Conservation (phyloP, 2,888 invertebrate species). For the Oasisia sp. region DNA sequence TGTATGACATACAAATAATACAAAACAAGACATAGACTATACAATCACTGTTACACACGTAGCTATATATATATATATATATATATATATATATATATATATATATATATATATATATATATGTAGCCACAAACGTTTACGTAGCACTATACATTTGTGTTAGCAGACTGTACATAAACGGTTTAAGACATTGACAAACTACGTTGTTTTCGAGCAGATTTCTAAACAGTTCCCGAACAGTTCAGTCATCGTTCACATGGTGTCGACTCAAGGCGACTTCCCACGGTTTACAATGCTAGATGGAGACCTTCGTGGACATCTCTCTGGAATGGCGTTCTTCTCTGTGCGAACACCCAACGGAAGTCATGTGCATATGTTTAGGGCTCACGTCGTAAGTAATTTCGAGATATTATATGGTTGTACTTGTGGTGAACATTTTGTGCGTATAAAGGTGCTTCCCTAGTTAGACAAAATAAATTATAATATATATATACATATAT, state of each 20-base stretch:
- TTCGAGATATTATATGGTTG: neutral
- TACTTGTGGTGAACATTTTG: neutral
- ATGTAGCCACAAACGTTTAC: no score
- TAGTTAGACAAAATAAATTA: neutral
- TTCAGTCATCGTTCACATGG: neutral
- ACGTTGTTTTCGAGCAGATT: neutral
- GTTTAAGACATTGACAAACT: neutral
- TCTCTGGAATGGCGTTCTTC: neutral
- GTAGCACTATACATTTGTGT: no score
- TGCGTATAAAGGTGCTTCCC: neutral
- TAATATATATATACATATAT: neutral
- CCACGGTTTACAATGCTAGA: neutral
- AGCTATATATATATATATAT: no score
- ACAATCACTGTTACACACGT: neutral
- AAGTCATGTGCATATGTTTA: neutral
- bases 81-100: no score
- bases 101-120: no score
- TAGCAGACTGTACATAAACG: no score
- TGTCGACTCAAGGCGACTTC: neutral
- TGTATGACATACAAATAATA: no score
- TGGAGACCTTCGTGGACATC: neutral
- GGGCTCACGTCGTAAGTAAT: neutral
- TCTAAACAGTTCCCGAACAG: neutral
- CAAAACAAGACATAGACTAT: no score
- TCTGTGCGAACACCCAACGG: neutral